Conservation (phyloP, 2,888 invertebrate genomes). For the Eupelmus urozonus region DNA sequence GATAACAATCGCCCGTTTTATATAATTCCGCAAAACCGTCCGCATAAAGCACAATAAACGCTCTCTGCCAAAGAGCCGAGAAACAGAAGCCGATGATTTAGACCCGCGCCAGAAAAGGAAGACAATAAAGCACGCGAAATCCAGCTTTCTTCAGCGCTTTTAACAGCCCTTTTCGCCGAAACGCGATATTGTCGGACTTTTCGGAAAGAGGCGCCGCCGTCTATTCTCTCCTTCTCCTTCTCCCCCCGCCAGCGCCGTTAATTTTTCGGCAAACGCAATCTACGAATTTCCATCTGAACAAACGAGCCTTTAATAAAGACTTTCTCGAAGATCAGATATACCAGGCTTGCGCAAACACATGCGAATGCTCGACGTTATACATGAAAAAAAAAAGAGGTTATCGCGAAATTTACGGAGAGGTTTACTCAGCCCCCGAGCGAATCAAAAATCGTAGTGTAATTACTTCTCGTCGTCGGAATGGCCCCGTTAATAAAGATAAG, state of each 20-base stretch:
- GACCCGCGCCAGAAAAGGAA: not conserved
- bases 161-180: not conserved
- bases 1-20: too few relatives aligned
- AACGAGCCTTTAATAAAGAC: too few relatives aligned
- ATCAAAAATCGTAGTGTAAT: not conserved
- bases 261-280: conserved; percentile 2
- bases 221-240: too few relatives aligned
- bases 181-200: not conserved
- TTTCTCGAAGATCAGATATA: too few relatives aligned
- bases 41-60: too few relatives aligned
- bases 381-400: not conserved
- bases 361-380: too few relatives aligned
- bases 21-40: too few relatives aligned
- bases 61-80: too few relatives aligned
- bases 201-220: not conserved
- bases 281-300: not conserved
- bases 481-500: conserved; percentile 38
- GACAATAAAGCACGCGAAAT: not conserved
- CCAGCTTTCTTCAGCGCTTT: not conserved
- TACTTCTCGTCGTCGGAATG: not conserved
- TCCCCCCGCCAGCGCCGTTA: too few relatives aligned
- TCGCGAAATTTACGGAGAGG: not conserved
- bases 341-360: too few relatives aligned
- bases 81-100: too few relatives aligned
- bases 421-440: not conserved